A percentile compares a stretch with the other conserved stretches of the same genome.
phyloP scores from a whole-genome alignment of 2,797 vertebrate genomes.

The Enteromius treurensis region DNA sequence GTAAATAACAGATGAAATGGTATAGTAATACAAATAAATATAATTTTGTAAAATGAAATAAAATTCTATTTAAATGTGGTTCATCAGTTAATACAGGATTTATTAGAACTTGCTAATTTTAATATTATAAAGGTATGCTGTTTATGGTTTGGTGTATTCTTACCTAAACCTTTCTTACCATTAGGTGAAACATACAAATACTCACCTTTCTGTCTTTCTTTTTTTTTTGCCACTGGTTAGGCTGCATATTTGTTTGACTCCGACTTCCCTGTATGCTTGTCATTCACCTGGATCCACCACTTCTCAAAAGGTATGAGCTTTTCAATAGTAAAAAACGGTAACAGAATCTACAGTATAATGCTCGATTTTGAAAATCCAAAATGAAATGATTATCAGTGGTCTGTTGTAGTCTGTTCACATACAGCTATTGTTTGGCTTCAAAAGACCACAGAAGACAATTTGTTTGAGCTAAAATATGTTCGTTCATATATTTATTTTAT shows the following conservation, averaged over 20 bases:
- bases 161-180: neutral
- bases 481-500: neutral
- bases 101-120: neutral
- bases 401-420: neutral
- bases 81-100: neutral
- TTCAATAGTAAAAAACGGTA: neutral
- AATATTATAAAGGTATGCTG: neutral
- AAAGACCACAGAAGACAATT: too few species aligned
- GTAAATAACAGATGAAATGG: neutral
- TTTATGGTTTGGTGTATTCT: neutral
- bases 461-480: neutral
- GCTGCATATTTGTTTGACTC: neutral
- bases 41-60: neutral
- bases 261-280: neutral
- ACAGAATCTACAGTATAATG: neutral
- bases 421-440: neutral
- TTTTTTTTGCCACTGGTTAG: neutral
- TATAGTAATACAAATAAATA: neutral
- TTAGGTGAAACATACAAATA: neutral
- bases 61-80: neutral
- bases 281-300: neutral
- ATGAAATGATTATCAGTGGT: neutral
- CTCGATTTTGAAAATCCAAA: neutral
- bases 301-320: slow-evolving; percentile 4
- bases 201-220: neutral